phyloP scores from a whole-genome alignment of 1,140 invertebrate genomes.

The Pseudomyrmex pallidus region DNA sequence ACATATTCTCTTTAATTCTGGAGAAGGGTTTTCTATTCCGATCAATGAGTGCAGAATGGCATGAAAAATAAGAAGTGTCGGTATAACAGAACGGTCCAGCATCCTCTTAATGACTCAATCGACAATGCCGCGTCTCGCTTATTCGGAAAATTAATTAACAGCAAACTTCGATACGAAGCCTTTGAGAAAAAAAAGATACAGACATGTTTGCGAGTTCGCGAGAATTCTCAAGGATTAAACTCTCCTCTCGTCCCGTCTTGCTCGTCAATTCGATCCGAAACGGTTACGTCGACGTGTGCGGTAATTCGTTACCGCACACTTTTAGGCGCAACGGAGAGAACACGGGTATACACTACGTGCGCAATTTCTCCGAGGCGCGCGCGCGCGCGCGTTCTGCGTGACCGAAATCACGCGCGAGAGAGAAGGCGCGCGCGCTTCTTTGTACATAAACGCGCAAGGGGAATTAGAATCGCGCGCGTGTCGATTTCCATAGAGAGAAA shows the following conservation, averaged over 20 bases:
- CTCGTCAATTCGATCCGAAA: background rate
- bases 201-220: too few relatives aligned
- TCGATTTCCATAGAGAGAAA: constrained; percentile 66
- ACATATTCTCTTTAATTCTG: too few relatives aligned
- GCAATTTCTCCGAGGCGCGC: background rate
- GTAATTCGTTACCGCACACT: constrained; percentile 2
- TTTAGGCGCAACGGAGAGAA: background rate
- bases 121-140: too few relatives aligned
- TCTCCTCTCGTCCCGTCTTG: background rate
- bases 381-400: constrained; percentile 9
- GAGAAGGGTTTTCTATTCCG: too few relatives aligned
- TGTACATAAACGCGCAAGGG: background rate
- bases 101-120: too few relatives aligned
- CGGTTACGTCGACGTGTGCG: constrained; percentile 19
- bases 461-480: constrained; percentile 19
- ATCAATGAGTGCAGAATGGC: too few relatives aligned
- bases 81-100: too few relatives aligned
- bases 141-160: too few relatives aligned
- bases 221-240: too few relatives aligned
- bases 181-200: too few relatives aligned
- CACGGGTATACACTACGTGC: background rate
- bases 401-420: constrained; percentile 28
- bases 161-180: too few relatives aligned
- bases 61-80: too few relatives aligned
- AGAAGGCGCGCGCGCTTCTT: background rate